Evolutionary conservation across 2,113 vertebrate genomes (phyloP).

Genomic region (Pluvianellus socialis): DNA sequence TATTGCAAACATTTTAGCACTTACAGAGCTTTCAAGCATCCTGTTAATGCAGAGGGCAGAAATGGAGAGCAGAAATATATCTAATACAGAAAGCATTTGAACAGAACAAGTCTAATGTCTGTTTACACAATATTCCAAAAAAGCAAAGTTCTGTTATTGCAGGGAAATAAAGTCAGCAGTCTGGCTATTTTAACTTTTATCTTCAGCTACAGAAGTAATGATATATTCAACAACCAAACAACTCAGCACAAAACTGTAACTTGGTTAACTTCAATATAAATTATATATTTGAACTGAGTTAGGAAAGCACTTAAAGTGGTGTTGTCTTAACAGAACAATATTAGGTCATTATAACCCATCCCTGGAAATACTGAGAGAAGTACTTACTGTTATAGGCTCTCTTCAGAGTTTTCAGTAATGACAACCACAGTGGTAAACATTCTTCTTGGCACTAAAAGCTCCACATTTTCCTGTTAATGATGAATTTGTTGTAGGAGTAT

Average conservation of each 20-base stretch:
- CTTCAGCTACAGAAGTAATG: neutral
- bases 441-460: neutral
- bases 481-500: neutral
- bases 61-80: neutral
- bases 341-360: neutral
- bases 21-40: neutral
- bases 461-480: neutral
- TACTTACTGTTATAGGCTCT: neutral
- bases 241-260: neutral
- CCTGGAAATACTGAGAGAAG: neutral
- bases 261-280: neutral
- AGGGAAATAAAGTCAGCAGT: neutral
- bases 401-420: neutral
- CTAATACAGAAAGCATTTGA: neutral
- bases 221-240: neutral
- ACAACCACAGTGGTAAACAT: neutral
- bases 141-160: neutral
- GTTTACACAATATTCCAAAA: neutral
- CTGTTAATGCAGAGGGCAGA: neutral
- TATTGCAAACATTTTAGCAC: neutral
- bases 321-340: neutral
- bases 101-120: neutral
- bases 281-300: neutral
- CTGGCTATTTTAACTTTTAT: neutral
- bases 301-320: neutral